Evolutionary conservation across 2,797 vertebrate genomes (phyloP).

Genomic region (Zenarchopterus dispar): DNA sequence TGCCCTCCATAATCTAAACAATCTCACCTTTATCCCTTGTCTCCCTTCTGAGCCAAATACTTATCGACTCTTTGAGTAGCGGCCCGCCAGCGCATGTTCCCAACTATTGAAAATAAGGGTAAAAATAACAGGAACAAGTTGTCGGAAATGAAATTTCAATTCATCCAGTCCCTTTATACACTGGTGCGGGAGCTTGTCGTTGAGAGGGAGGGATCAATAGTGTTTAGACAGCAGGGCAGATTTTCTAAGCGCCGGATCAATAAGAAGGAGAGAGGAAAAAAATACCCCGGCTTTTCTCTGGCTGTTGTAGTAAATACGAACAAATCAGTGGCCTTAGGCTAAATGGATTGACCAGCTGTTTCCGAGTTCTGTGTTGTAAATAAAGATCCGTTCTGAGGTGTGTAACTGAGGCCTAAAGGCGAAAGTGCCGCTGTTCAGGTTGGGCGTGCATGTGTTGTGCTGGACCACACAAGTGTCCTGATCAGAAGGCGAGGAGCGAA

Average conservation of each 20-base stretch:
- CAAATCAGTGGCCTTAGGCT: conserved; percentile 93
- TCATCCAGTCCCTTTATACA: conserved; percentile 93
- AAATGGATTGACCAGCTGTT: conserved; percentile 91
- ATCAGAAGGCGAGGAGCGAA: conserved; percentile 32
- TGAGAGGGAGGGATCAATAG: conserved; percentile 91
- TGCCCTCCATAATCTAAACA: conserved; percentile 46
- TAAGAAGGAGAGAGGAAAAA: conserved; percentile 88
- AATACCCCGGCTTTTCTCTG: conserved; percentile 86
- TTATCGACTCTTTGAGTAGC: conserved; percentile 79
- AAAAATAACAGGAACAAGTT: conserved; percentile 93
- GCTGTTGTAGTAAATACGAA: conserved; percentile 89
- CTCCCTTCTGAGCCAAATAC: conserved; percentile 64
- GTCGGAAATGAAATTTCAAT: conserved; percentile 96
- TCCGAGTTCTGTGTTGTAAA: conserved; percentile 87
- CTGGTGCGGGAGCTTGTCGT: conserved; percentile 85
- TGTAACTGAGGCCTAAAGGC: conserved; percentile 77
- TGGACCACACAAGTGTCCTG: conserved; percentile 54
- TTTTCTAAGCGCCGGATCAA: conserved; percentile 94
- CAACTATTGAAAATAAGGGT: conserved; percentile 77
- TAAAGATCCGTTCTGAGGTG: conserved; percentile 85
- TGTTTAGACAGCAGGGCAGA: conserved; percentile 95
- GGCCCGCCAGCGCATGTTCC: conserved; percentile 77
- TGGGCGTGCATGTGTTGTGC: conserved; percentile 41
- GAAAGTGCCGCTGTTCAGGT: conserved; percentile 59
- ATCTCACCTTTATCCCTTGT: conserved; percentile 47